phyloP scores from a whole-genome alignment of 2,113 vertebrate species.

The Neogobius melanostomus region DNA sequence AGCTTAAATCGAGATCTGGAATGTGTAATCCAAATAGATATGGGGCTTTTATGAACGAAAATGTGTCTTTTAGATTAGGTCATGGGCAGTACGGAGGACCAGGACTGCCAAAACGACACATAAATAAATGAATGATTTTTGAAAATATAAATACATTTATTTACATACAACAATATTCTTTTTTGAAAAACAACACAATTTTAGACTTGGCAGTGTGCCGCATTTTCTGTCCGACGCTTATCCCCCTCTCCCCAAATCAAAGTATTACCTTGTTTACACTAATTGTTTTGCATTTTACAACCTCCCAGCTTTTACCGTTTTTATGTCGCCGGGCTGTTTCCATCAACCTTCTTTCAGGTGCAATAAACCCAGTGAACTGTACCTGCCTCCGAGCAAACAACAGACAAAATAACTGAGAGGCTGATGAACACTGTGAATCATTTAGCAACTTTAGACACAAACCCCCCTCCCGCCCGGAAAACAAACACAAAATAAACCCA shows the following conservation, averaged over 20 bases:
- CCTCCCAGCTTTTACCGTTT: neutral
- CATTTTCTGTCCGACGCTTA: neutral
- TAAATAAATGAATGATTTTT: no score
- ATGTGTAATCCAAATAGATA: neutral
- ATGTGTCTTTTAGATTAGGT: neutral
- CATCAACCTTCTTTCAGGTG: slow-evolving; percentile 10
- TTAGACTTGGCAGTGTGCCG: neutral
- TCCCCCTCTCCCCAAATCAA: neutral
- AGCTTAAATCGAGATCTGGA: slow-evolving; percentile 8
- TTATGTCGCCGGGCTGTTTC: neutral
- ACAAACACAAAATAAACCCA: neutral
- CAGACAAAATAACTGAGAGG: slow-evolving; percentile 8
- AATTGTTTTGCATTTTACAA: slow-evolving; percentile 9
- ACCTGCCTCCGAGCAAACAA: slow-evolving; percentile 9
- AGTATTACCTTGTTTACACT: neutral
- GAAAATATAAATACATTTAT: no score
- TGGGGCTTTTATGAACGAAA: neutral
- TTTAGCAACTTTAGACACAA: slow-evolving; percentile 7
- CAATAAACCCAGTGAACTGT: slow-evolving; percentile 10
- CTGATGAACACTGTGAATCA: slow-evolving; percentile 15
- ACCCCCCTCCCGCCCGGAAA: neutral
- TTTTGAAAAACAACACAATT: neutral
- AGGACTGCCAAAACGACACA: no score
- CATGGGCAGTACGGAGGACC: neutral
- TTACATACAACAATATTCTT: no score